Percentiles rank a stretch among this genome's conserved stretches.
Conservation (phyloP, 2,113 vertebrate species). For the Manacus vitellinus region DNA sequence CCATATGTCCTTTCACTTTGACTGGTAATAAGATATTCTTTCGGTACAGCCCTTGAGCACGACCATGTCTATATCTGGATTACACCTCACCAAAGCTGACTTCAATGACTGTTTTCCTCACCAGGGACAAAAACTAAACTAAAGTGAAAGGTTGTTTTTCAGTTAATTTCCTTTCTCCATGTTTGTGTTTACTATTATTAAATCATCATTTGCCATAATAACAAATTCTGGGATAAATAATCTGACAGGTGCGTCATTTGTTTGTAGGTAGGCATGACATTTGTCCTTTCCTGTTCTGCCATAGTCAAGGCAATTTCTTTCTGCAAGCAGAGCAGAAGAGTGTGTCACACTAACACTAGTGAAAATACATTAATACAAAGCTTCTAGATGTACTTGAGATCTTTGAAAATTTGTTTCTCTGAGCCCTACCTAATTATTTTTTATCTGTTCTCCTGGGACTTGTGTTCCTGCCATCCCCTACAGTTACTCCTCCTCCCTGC, state of each 20-base stretch:
- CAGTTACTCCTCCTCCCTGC: neutral
- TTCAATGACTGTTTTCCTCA: neutral
- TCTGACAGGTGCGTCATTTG: neutral
- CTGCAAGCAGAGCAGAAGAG: neutral
- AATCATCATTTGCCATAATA: neutral
- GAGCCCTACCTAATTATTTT: neutral
- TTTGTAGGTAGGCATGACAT: neutral
- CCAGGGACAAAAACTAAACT: neutral
- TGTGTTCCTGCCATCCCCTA: neutral
- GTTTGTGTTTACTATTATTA: neutral
- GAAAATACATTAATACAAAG: neutral
- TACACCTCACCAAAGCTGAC: neutral
- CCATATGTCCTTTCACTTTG: constrained; percentile 2
- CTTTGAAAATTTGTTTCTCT: neutral
- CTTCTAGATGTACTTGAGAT: neutral
- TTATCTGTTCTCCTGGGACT: neutral
- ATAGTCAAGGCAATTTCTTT: neutral
- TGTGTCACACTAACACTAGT: neutral
- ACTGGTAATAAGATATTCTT: neutral
- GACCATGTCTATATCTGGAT: neutral
- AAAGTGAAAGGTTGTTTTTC: neutral
- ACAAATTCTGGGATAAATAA: neutral
- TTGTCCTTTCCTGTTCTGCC: neutral
- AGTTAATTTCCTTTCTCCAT: neutral
- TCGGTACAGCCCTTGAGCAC: neutral